These are phyloP conservation scores for Acromyrmex charruanus DNA, from an alignment of 1,140 invertebrate genomes.

Conservation along the genomic window DNA sequence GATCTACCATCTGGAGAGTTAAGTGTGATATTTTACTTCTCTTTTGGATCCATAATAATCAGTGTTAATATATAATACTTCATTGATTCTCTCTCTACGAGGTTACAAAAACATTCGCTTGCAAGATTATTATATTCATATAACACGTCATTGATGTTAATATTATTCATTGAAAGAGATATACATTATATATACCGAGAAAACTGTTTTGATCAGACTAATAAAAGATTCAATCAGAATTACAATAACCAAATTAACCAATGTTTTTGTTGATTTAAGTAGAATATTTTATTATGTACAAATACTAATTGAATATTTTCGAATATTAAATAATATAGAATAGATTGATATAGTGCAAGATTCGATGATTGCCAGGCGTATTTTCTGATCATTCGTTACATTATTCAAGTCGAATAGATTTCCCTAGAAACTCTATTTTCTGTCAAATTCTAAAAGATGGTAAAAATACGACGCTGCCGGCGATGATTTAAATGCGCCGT, in stretches of 20 bases:
- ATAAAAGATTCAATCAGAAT: too few relatives aligned
- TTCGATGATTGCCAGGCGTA: not conserved
- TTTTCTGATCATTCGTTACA: not conserved
- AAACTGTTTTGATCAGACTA: too few relatives aligned
- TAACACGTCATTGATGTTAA: not conserved
- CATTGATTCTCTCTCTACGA: not conserved
- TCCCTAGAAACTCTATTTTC: not conserved
- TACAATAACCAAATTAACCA: too few relatives aligned
- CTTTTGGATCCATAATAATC: not conserved
- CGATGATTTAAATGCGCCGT: conserved; percentile 54
- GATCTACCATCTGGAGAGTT: too few relatives aligned
- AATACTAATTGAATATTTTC: too few relatives aligned
- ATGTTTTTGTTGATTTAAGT: too few relatives aligned
- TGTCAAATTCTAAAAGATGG: not conserved
- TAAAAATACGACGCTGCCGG: conserved; percentile 46
- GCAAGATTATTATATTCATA: not conserved
- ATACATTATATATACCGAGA: not conserved
- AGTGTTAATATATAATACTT: not conserved
- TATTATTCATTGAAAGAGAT: not conserved
- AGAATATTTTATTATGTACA: too few relatives aligned
- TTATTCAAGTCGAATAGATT: conserved; percentile 4
- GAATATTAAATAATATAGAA: too few relatives aligned
- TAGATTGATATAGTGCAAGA: not conserved
- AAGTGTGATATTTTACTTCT: not conserved
- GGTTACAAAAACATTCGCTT: not conserved